Evolutionary conservation across 2,113 vertebrate species (phyloP).

Genomic region (Sinocyclocheilus rhinocerous): DNA sequence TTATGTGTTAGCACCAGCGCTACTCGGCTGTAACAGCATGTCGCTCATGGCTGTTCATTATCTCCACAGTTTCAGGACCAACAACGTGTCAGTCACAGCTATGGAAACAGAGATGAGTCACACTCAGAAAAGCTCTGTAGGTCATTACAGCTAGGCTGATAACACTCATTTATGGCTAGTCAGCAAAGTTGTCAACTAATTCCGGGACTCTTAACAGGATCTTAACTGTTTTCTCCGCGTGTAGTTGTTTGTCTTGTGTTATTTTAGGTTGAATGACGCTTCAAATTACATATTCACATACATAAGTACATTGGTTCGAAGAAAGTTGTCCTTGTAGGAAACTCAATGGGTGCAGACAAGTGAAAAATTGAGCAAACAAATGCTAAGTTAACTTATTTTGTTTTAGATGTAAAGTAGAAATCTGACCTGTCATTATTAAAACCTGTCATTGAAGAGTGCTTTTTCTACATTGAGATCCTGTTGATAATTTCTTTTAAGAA

Average conservation of each 20-base stretch:
- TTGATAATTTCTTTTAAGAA: background rate
- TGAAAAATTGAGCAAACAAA: background rate
- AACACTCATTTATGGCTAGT: constrained; percentile 19
- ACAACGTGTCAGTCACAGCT: constrained; percentile 30
- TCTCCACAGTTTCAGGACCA: constrained; percentile 8
- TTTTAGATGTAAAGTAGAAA: background rate
- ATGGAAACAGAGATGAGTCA: constrained; percentile 33
- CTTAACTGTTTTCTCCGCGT: background rate
- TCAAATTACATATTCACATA: background rate
- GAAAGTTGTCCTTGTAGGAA: no score
- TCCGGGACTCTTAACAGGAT: background rate
- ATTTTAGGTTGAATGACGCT: background rate
- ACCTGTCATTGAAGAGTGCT: background rate
- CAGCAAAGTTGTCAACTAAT: constrained; percentile 12
- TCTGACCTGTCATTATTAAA: background rate
- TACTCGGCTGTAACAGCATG: constrained; percentile 17
- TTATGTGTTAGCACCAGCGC: constrained; percentile 23
- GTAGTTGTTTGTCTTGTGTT: background rate
- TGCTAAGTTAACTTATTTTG: background rate
- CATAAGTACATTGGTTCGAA: background rate
- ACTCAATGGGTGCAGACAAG: background rate
- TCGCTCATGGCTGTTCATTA: constrained; percentile 24
- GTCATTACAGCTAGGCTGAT: background rate
- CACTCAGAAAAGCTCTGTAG: constrained; percentile 1
- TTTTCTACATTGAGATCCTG: background rate